A percentile compares a stretch with the other conserved stretches of the same genome.
These are phyloP conservation scores for Trinorchestia longiramus DNA, from an alignment of 1,140 invertebrate genomes.

Conservation along the genomic window DNA sequence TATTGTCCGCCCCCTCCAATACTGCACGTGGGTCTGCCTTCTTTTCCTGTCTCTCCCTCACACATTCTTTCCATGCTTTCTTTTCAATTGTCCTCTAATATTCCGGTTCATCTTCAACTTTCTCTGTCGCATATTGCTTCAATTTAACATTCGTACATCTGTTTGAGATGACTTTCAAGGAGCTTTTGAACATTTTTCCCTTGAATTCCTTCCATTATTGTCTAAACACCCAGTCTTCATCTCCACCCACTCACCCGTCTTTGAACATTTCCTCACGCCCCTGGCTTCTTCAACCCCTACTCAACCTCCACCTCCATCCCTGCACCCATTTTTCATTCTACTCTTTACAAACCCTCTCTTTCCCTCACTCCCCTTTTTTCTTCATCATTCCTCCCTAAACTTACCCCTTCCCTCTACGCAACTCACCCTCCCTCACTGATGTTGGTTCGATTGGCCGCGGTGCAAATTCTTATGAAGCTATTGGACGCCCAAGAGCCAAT, in stretches of 20 bases:
- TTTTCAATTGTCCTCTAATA: too few species aligned
- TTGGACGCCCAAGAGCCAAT: conserved; percentile 32
- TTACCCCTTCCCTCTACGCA: neutral
- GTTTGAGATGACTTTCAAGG: too few species aligned
- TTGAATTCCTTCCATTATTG: neutral
- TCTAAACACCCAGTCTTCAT: neutral
- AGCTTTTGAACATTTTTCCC: neutral
- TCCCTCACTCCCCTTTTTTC: neutral
- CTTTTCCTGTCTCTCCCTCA: too few species aligned
- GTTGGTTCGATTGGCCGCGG: conserved; percentile 41
- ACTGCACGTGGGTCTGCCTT: too few species aligned
- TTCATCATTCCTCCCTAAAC: neutral
- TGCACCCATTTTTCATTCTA: neutral
- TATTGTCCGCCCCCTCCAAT: too few species aligned
- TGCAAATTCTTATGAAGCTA: conserved; percentile 54
- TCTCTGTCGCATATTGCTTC: too few species aligned
- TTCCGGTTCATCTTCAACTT: too few species aligned
- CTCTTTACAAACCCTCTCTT: neutral
- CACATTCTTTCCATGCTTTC: too few species aligned
- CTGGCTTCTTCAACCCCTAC: neutral
- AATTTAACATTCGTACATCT: too few species aligned
- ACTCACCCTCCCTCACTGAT: neutral
- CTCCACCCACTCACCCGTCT: neutral
- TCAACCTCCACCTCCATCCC: neutral
- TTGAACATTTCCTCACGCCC: neutral